Percentiles rank a stretch among this genome's conserved stretches.
Evolutionary conservation across 2,113 vertebrate species (phyloP).

Genomic region (Marcusenius ussheri): DNA sequence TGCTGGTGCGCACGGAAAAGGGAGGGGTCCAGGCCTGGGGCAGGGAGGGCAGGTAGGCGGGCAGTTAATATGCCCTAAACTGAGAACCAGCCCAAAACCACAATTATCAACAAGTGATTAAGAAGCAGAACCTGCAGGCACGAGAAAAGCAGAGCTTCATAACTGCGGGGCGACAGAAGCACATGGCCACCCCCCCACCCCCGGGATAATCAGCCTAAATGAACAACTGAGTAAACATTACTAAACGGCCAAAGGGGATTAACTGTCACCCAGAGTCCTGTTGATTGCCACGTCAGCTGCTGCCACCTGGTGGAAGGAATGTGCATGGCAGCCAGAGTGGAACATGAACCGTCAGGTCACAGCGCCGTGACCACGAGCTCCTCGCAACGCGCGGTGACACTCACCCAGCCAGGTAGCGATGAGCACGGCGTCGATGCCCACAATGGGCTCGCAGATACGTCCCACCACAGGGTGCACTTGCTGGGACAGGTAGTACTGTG

Average conservation of each 20-base stretch:
- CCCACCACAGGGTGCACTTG: constrained; percentile 94
- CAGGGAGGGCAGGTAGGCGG: not conserved
- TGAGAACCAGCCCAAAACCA: constrained; percentile 21
- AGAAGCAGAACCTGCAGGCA: constrained; percentile 25
- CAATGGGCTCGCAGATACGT: constrained; percentile 93
- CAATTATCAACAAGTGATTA: constrained; percentile 40
- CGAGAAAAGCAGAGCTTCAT: constrained; percentile 26
- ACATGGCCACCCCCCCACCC: constrained; percentile 30
- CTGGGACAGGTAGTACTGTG: constrained; percentile 91
- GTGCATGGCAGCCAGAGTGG: not conserved
- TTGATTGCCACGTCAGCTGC: constrained; percentile 25
- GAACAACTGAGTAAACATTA: constrained; percentile 42
- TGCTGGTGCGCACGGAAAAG: constrained; percentile 83
- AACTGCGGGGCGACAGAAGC: not conserved
- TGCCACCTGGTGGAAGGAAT: constrained; percentile 44
- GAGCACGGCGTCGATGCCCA: constrained; percentile 84
- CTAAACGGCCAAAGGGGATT: constrained; percentile 31
- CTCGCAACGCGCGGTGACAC: not conserved
- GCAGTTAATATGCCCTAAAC: not conserved
- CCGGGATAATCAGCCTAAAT: constrained; percentile 41
- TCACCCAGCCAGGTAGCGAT: constrained; percentile 81
- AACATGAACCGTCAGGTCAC: not conserved
- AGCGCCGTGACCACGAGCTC: not conserved
- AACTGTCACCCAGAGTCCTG: constrained; percentile 20
- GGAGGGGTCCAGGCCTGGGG: constrained; percentile 80